Conservation (phyloP, 1,140 invertebrate genomes). For the Saccostrea cuccullata region DNA sequence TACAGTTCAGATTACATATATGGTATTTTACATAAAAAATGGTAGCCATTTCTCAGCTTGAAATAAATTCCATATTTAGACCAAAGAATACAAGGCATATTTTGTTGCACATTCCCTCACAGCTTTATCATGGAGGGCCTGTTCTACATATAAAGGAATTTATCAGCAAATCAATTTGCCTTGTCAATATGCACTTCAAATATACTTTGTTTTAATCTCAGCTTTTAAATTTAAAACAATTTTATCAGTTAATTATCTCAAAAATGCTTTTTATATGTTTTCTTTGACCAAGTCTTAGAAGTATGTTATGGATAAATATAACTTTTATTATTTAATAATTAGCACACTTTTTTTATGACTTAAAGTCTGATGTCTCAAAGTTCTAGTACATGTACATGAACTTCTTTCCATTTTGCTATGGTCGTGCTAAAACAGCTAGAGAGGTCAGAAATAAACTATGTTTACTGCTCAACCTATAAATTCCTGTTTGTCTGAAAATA, state of each 20-base stretch:
- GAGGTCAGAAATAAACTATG: too few relatives aligned
- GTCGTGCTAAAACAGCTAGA: too few relatives aligned
- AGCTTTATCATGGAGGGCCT: background rate
- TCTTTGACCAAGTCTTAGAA: too few relatives aligned
- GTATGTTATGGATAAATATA: too few relatives aligned
- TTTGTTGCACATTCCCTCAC: conserved; percentile 15
- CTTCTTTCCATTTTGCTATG: too few relatives aligned
- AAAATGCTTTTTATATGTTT: too few relatives aligned
- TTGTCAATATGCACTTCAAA: background rate
- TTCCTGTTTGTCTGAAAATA: too few relatives aligned
- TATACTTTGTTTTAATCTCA: background rate
- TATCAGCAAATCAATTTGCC: conserved; percentile 28
- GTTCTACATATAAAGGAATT: background rate
- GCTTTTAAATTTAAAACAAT: conserved; percentile 3
- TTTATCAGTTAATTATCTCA: background rate
- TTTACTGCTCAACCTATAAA: too few relatives aligned
- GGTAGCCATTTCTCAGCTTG: conserved; percentile 13
- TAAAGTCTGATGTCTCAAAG: too few relatives aligned
- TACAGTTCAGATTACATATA: conserved; percentile 5
- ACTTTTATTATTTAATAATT: too few relatives aligned
- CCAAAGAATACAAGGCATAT: conserved; percentile 20
- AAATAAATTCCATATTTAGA: conserved; percentile 12
- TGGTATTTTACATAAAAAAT: background rate
- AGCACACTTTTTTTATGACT: too few relatives aligned
- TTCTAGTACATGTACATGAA: too few relatives aligned